These are phyloP conservation scores for Gnatocerus cornutus DNA, from an alignment of 2,888 invertebrate species.

Conservation along the genomic window DNA sequence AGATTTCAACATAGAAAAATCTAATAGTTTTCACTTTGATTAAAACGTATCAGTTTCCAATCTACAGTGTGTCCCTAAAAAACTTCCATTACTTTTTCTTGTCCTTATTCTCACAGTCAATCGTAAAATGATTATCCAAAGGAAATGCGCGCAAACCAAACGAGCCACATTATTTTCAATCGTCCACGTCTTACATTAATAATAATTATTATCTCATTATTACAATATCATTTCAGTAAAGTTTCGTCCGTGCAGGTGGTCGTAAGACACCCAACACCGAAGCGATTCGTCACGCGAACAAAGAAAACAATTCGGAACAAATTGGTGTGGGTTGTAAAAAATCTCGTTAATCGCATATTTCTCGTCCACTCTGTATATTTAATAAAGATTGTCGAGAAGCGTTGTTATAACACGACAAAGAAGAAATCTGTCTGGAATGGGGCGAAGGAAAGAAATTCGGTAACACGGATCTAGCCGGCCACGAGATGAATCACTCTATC, in stretches of 20 bases:
- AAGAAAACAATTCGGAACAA: slow-evolving; percentile 41
- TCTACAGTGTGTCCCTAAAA: too few relatives aligned
- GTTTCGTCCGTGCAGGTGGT: slow-evolving; percentile 58
- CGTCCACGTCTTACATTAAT: slow-evolving; percentile 52
- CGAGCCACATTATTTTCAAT: slow-evolving; percentile 32
- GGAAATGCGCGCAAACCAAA: slow-evolving; percentile 26
- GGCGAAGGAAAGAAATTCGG: slow-evolving; percentile 48
- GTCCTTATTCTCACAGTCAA: neutral
- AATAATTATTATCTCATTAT: slow-evolving; percentile 61
- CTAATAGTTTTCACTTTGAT: too few relatives aligned
- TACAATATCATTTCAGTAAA: slow-evolving; percentile 59
- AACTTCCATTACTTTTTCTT: too few relatives aligned
- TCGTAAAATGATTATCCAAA: slow-evolving; percentile 18
- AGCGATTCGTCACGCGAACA: slow-evolving; percentile 38
- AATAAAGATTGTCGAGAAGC: slow-evolving; percentile 4
- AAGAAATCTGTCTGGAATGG: slow-evolving; percentile 42
- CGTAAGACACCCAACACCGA: slow-evolving; percentile 46
- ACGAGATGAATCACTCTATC: slow-evolving; percentile 61
- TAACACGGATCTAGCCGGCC: slow-evolving; percentile 51
- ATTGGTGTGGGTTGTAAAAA: slow-evolving; percentile 24
- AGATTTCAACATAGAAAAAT: neutral
- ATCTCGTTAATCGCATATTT: slow-evolving; percentile 1
- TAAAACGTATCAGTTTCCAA: too few relatives aligned
- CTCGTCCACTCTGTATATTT: slow-evolving; percentile 9
- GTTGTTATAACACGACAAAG: slow-evolving; percentile 29